Base-by-base conservation (phyloP, 2,888 invertebrate species). In the Troglohyphantes excavatus region DNA sequence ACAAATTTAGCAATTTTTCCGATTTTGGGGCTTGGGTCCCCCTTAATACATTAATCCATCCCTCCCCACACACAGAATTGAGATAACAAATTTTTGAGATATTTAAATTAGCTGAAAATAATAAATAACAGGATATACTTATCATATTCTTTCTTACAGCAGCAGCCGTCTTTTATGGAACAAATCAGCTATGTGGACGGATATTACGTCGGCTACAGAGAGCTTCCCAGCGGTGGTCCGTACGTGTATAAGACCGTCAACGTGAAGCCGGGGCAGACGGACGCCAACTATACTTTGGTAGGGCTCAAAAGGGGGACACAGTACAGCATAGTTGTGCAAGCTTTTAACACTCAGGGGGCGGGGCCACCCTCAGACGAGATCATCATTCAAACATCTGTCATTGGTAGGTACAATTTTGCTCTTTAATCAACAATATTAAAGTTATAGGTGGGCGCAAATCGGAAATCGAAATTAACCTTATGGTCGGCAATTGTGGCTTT, bases 311-410 rank as follows among this genome's bases (percentile, higher is more conserved):
- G 90, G 43, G 87, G 84, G 0, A 90, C 91, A 2, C 92, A 93
- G 84, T 93, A 94, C 91, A 92, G 92, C 0, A 90, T 91, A 27
- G 90, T 91, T 5, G 91, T 91, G 2, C 91, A 91, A 81, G 91
- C 91, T 2, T 91, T 91, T 67, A 91, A 91, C 63, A 90, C 78
- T n/a, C 88, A 91, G 76, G 91, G 91, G 2, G 91, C 91, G 19
- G 91, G 91, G 17, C 91, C 91, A 11, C 79, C 90, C 11, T 91
- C 91, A 5, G 91, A 91, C 19, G 81, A 90, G 19, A 68, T 91
- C 2, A 85, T 88, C 43, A 87, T 91, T 7, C 83, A 91, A 67
- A 91, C 91, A 5, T 85, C 84, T 7, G 79, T 75, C 19, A 90
- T 90, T 75, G 90, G 90, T 76, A 76, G 75, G 46, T 53, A n/a